Percentiles rank a stretch among this genome's conserved stretches.
Conservation (phyloP, 2,113 vertebrate species). For the Microcebus ravelobensis region DNA sequence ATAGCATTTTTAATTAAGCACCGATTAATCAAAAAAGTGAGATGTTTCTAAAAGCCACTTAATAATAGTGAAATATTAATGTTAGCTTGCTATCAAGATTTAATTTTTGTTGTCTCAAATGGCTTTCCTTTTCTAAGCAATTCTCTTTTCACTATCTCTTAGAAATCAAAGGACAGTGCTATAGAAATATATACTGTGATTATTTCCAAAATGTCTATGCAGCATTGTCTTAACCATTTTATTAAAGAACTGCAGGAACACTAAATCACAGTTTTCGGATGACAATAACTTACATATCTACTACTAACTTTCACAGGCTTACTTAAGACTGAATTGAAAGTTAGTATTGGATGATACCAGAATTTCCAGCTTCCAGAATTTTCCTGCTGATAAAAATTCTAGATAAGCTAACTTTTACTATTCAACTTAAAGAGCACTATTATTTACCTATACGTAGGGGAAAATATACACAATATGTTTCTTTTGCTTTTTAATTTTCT, state of each 20-base stretch:
- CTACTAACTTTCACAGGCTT: background rate
- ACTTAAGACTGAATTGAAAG: background rate
- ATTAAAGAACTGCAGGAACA: background rate
- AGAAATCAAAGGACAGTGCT: background rate
- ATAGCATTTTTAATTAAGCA: constrained; percentile 6
- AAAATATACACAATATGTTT: background rate
- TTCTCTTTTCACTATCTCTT: background rate
- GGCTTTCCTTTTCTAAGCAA: background rate
- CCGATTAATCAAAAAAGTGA: background rate
- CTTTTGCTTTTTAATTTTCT: background rate
- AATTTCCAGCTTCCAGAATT: background rate
- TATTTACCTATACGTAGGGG: background rate
- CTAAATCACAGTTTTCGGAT: background rate
- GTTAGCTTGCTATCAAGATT: background rate
- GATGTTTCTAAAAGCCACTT: background rate
- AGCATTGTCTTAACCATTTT: background rate
- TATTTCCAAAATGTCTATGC: background rate
- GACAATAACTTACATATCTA: background rate
- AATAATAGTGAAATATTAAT: background rate
- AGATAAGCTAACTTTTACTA: background rate
- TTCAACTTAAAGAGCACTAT: background rate
- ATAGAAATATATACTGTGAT: background rate
- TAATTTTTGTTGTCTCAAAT: background rate
- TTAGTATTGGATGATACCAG: background rate
- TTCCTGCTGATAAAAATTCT: background rate